These are phyloP conservation scores for Tachuris rubrigastra DNA, from an alignment of 2,113 vertebrate species.

Conservation along the genomic window DNA sequence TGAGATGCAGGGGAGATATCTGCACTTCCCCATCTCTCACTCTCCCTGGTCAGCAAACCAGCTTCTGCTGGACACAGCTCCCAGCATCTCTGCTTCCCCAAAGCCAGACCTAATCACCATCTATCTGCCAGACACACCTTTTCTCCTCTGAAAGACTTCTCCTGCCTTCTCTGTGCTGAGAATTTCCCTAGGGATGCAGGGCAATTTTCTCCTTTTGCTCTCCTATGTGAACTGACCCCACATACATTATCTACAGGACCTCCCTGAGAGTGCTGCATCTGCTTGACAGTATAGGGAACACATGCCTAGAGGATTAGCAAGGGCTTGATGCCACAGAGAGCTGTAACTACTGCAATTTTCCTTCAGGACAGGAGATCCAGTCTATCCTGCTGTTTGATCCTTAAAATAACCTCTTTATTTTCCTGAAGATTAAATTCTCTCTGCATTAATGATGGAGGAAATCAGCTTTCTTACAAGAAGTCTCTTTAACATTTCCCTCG, in stretches of 20 bases:
- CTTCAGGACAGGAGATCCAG: background rate
- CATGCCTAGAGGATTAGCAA: background rate
- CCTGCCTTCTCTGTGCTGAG: background rate
- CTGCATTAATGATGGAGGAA: background rate
- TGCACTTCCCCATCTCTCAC: background rate
- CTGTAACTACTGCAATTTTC: background rate
- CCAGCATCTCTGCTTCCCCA: rapidly evolving
- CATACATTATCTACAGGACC: background rate
- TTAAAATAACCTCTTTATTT: constrained; percentile 9
- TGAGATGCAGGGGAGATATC: background rate
- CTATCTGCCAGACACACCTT: background rate
- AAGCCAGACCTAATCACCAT: background rate
- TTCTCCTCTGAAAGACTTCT: background rate
- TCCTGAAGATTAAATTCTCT: constrained; percentile 16
- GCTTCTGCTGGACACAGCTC: background rate
- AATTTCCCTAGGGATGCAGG: background rate
- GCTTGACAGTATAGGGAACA: background rate
- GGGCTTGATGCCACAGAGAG: background rate
- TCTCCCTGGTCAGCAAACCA: background rate
- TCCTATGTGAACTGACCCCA: background rate
- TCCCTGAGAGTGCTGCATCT: background rate
- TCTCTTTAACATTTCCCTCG: background rate
- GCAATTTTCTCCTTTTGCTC: background rate
- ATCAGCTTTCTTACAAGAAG: background rate
- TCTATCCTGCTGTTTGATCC: constrained; percentile 23